These are phyloP conservation scores for Melipona beecheii DNA, from an alignment of 2,888 invertebrate species.

Conservation along the genomic window DNA sequence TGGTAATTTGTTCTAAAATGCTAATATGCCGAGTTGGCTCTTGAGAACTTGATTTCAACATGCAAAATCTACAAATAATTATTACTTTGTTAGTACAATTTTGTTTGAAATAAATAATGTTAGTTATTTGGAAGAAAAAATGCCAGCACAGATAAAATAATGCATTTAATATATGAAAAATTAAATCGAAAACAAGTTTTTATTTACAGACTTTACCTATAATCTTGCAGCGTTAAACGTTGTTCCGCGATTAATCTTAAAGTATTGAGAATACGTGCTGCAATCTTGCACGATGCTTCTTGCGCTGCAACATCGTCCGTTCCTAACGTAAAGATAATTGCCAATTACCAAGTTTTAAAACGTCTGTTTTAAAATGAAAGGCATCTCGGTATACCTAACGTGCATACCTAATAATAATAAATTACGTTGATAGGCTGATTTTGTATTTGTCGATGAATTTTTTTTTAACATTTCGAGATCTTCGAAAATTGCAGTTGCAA, in stretches of 20 bases:
- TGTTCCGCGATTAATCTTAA: constrained; percentile 82
- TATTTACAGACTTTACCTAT: constrained; percentile 78
- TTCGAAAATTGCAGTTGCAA: constrained; percentile 86
- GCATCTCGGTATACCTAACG: background rate
- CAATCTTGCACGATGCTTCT: constrained; percentile 80
- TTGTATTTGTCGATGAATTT: constrained; percentile 64
- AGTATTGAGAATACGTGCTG: constrained; percentile 79
- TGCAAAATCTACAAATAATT: constrained; percentile 83
- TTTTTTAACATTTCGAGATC: constrained; percentile 84
- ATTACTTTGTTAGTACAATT: background rate
- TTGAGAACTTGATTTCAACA: constrained; percentile 85
- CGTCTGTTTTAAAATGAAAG: background rate
- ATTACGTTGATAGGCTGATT: constrained; percentile 78
- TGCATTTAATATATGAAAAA: too few species aligned
- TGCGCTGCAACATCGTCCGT: constrained; percentile 72
- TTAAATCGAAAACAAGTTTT: background rate
- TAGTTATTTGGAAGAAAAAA: background rate
- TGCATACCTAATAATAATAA: constrained; percentile 76
- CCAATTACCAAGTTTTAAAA: background rate
- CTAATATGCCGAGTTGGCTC: constrained; percentile 85
- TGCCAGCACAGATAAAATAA: background rate
- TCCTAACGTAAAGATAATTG: constrained; percentile 59
- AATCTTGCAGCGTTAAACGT: constrained; percentile 82
- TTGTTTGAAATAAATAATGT: background rate
- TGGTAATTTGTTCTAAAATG: constrained; percentile 86